Base-by-base conservation (phyloP, 2,113 vertebrate genomes). In the Porphyrio hochstetteri region DNA sequence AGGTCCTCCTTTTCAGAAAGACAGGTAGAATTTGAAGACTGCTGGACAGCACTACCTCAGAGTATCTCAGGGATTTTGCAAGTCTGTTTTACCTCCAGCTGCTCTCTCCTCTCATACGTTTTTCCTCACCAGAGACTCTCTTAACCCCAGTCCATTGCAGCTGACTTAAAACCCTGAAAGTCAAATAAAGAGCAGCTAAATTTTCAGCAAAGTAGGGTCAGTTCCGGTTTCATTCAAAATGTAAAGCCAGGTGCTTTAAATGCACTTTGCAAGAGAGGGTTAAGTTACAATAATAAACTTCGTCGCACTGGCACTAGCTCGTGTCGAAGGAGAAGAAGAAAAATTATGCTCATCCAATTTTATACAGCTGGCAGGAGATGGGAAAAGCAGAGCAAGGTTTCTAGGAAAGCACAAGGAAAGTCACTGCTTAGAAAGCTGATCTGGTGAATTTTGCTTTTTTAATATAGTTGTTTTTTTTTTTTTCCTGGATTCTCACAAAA, bases 201-300 rank as follows among this genome's bases (percentile, higher is more conserved):
- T 80, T 82, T 95, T 53, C 89, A 85, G 91, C 74, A 36, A 36
- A 90, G 61, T 2, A 36, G 36, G 55, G 74, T 56, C 90, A 85
- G 75, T 61, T 80, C 84, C 9, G 15, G 25, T 96, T 95, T 87
- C 40, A 72, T 92, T 92, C 72, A 33, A 18, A 87, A 89, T 53
- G 81, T 38, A 85, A 93, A 94, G 33, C 93, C 92, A 96, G 90
- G 95, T 93, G 79, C 80, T 95, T 71, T 48, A 57, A 92, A 84
- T 86, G 80, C 76, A 93, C 95, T 92, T 93, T 92, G 57, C 76
- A 91, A 91, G 72, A 96, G 90, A 87, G 90, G 82, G 93, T 96
- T 97, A 97, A 97, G 82, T 94, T 96, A 95, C 92, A 88, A 93
- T 83, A 96, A 96, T 63, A 92, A 96, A 95, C 76, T 88, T 69